These are phyloP conservation scores for Pseudomugil tenellus DNA, from an alignment of 2,797 vertebrate species.

Conservation along the genomic window DNA sequence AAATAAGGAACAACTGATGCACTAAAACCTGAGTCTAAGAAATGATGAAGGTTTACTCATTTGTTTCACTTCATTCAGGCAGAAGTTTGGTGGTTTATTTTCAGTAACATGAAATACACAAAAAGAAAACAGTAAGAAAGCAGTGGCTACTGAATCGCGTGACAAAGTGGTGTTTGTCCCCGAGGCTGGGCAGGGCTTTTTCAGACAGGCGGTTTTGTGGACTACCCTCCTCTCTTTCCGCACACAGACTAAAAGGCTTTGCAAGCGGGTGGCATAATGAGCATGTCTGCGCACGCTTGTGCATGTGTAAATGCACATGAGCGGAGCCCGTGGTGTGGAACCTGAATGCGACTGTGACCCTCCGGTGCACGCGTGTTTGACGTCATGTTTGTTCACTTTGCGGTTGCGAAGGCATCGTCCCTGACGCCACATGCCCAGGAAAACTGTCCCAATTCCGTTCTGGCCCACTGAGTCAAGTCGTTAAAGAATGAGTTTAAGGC, in stretches of 20 bases:
- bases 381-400: constrained; percentile 80
- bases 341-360: constrained; percentile 54
- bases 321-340: constrained; percentile 65
- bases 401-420: constrained; percentile 77
- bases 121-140: constrained; percentile 55
- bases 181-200: constrained; percentile 75
- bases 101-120: not conserved
- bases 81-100: not conserved
- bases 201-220: constrained; percentile 78
- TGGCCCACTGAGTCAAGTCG: constrained; percentile 75
- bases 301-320: constrained; percentile 67
- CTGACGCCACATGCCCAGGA: constrained; percentile 79
- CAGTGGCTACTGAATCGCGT: constrained; percentile 73
- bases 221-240: constrained; percentile 80
- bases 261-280: constrained; percentile 81
- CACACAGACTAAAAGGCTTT: constrained; percentile 78
- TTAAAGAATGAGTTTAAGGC: constrained; percentile 64
- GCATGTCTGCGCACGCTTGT: constrained; percentile 56
- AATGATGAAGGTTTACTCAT: not conserved
- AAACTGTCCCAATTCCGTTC: constrained; percentile 75
- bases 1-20: constrained; percentile 43
- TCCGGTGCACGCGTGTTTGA: constrained; percentile 62
- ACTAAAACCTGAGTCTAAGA: constrained; percentile 27
- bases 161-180: constrained; percentile 81
- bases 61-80: not conserved